Evolutionary conservation across 2,888 invertebrate species (phyloP), one percentile per base, ranked within the genome.

Genomic region (Parnassius orleans): DNA sequence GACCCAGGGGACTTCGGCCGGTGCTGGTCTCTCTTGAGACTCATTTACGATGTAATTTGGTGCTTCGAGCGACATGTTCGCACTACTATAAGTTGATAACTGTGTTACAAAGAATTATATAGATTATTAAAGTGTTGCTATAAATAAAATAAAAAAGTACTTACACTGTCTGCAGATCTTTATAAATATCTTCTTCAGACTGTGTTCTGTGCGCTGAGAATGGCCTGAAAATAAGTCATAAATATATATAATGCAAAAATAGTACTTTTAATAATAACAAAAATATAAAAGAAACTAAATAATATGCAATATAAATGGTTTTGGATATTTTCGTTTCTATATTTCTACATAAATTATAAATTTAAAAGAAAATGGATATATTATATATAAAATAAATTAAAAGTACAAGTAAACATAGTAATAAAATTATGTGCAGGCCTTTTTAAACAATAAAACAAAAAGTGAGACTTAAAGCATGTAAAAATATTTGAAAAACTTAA

Each of bases 111-210:
- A 57, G 14, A 54, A 41, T 24, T 51, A 55, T 46, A 43, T 15
- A 62, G n/a, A 41, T n/a, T 10, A 11, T n/a, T 10, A 9, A 44
- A 33, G 12, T 57, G 14, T 24, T 51, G 53, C 47, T 59, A 24
- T 9, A 65, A 61, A 56, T 51, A 63, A 60, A 65, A 15, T n/a
- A 61, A 57, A 53, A 68, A 61, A 15, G 71, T 81, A 95, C 95
- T 95, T 93, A 96, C 96, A 94, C 94, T 72, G 95, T 93, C 83
- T 96, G 96, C 69, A 97, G 90, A 81, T 96, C 95, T 86, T 95
- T 96, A 84, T 96, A 97, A 70, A 96, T 95, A 72, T 96, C 96
- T 82, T 97, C 96, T 81, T 97, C 96, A 41, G 96, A 96, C 75
- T 93, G 93, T 67, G 95, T 95, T 76, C 95, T 93, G 78, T 95